Evolutionary conservation across 92 coral and sea anemone genomes (phyloP).

Genomic region (Blastomussa wellsi): DNA sequence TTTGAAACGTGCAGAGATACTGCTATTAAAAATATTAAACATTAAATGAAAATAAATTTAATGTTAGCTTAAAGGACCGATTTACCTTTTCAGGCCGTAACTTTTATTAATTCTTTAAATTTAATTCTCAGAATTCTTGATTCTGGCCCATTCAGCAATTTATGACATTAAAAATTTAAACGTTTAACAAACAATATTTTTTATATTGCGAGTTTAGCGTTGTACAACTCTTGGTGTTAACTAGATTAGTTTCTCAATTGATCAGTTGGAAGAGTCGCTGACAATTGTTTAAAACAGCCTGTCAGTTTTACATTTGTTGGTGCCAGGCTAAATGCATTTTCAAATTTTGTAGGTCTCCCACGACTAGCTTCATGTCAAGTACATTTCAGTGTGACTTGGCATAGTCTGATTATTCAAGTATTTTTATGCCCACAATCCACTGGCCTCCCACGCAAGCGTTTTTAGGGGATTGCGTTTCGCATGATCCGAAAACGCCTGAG

Average conservation of each 20-base stretch:
- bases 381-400: not conserved
- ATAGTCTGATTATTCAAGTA: not conserved
- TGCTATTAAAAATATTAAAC: not conserved
- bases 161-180: not conserved
- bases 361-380: not conserved
- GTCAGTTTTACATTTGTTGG: not conserved
- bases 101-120: not conserved
- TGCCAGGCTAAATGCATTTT: not conserved
- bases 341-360: not conserved
- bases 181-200: not conserved
- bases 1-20: not conserved
- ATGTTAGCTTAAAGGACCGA: not conserved
- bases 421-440: too few relatives aligned
- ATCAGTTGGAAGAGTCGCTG: constrained; percentile 27
- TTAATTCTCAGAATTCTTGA: not conserved
- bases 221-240: constrained; percentile 37
- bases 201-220: not conserved
- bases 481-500: too few relatives aligned
- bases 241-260: constrained; percentile 52
- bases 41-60: not conserved
- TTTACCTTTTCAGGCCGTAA: not conserved
- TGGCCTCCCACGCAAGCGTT: too few relatives aligned
- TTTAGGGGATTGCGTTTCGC: too few relatives aligned
- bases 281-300: constrained; percentile 4
- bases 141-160: not conserved